Conservation (phyloP, 2,797 vertebrate genomes). For the Podargus strigoides region DNA sequence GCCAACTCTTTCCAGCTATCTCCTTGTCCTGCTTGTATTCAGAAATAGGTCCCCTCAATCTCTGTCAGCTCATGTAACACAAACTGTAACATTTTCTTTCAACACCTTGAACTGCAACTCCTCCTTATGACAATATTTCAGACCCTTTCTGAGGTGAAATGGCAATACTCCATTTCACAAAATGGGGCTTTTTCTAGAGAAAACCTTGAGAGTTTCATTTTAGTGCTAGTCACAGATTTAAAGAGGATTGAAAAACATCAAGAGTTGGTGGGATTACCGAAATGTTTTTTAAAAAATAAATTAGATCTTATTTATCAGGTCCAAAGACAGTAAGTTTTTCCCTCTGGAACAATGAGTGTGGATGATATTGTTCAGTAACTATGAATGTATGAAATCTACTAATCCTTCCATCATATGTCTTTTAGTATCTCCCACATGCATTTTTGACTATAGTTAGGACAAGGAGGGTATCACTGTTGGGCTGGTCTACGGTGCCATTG, state of each 20-base stretch:
- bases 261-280: not conserved
- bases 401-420: not conserved
- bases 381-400: not conserved
- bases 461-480: not conserved
- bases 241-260: not conserved
- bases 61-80: rapidly evolving
- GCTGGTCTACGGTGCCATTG: not conserved
- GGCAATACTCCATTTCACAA: not conserved
- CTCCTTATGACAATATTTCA: not conserved
- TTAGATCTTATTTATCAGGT: not conserved
- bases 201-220: not conserved
- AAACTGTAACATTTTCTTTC: not conserved
- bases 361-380: not conserved
- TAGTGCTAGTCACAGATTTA: not conserved
- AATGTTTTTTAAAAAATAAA: not conserved
- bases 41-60: not conserved
- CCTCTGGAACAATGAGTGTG: not conserved
- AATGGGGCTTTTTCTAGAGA: not conserved
- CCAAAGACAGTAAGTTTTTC: not conserved
- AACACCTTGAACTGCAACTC: not conserved
- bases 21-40: not conserved
- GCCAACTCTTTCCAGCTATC: not conserved
- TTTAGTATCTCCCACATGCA: not conserved
- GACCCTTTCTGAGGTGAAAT: not conserved
- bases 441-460: not conserved